A percentile compares a stretch with the other conserved stretches of the same genome.
Conservation (phyloP, 2,888 invertebrate genomes). For the Lasioglossum marginatum region DNA sequence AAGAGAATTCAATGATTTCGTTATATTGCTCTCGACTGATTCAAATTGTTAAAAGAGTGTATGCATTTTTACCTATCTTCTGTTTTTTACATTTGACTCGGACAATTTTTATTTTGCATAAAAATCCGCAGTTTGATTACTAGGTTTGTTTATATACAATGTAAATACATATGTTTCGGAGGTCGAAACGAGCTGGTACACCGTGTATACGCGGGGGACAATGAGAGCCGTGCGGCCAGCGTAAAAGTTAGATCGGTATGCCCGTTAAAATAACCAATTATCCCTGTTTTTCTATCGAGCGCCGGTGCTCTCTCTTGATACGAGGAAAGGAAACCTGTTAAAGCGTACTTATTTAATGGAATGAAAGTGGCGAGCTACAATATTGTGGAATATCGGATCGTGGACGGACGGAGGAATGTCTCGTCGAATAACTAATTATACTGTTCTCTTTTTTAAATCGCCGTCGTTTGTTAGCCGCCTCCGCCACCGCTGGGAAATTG, state of each 20-base stretch:
- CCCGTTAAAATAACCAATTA: conserved; percentile 47
- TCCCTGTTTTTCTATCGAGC: conserved; percentile 32
- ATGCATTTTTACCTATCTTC: no score
- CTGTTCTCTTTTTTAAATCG: conserved; percentile 14
- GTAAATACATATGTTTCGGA: background rate
- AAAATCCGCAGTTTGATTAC: no score
- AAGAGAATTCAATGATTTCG: no score
- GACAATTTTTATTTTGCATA: no score
- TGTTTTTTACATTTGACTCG: no score
- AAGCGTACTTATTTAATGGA: conserved; percentile 46
- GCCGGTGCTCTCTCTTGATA: conserved; percentile 27
- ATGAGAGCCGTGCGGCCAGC: conserved; percentile 33
- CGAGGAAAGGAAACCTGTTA: conserved; percentile 13
- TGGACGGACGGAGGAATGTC: background rate
- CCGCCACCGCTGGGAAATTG: background rate
- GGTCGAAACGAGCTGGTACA: background rate
- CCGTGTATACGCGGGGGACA: conserved; percentile 40
- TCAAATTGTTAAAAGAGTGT: no score
- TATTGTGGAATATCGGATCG: conserved; percentile 20
- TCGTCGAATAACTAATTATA: conserved; percentile 16
- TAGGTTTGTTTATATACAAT: background rate
- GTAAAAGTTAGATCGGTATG: conserved; percentile 37
- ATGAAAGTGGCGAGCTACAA: conserved; percentile 32
- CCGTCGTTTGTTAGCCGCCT: background rate
- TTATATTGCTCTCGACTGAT: no score